These are phyloP conservation scores for Circaetus cinerascens DNA, from an alignment of 2,113 vertebrate genomes.

Conservation along the genomic window DNA sequence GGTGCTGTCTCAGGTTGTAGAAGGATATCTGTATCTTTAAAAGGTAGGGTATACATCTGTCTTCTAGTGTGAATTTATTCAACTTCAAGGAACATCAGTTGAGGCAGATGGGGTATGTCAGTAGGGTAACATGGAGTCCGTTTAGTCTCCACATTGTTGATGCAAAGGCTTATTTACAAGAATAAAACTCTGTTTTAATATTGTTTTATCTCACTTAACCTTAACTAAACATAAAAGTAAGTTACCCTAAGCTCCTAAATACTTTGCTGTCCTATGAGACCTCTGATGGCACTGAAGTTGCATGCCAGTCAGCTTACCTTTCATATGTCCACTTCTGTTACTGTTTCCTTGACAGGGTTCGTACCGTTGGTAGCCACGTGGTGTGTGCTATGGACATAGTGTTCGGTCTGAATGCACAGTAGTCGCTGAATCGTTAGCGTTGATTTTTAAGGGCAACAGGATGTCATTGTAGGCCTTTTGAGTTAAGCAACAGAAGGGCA, in stretches of 20 bases:
- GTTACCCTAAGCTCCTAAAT: background rate
- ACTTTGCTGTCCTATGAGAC: background rate
- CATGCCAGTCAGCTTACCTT: background rate
- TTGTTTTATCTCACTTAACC: background rate
- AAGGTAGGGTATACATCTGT: background rate
- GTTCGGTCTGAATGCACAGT: background rate
- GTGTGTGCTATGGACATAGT: too few relatives aligned
- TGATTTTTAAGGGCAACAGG: background rate
- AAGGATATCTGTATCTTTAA: background rate
- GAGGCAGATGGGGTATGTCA: background rate
- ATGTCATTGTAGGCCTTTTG: background rate
- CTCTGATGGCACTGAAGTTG: background rate
- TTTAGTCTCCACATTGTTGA: background rate
- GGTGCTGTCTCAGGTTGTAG: background rate
- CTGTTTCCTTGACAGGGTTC: background rate
- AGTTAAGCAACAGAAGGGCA: background rate
- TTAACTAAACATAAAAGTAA: background rate
- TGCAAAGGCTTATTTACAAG: background rate
- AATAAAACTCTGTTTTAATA: too few relatives aligned
- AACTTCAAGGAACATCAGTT: background rate
- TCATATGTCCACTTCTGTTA: background rate
- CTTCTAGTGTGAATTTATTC: background rate
- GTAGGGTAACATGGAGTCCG: background rate
- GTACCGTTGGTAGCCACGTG: rapidly evolving
- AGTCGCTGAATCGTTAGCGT: background rate